Evolutionary conservation across 2,888 invertebrate species (phyloP).

Genomic region (Pristionchus maxplancki): DNA sequence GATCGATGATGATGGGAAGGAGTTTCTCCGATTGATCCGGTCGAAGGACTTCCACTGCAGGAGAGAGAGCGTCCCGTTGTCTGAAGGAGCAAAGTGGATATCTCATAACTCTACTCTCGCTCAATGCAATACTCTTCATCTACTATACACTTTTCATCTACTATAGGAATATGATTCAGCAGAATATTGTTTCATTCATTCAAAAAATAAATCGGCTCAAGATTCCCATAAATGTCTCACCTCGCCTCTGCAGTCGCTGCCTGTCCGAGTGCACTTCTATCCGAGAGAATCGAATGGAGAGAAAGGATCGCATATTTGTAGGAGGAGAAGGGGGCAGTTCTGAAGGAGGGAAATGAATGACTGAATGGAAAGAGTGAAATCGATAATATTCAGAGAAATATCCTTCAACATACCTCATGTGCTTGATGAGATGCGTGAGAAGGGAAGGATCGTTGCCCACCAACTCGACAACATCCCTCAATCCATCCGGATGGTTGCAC

Average conservation of each 20-base stretch:
- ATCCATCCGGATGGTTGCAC: constrained; percentile 66
- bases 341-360: constrained; percentile 51
- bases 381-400: too few relatives aligned
- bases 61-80: constrained; percentile 19
- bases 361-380: background rate
- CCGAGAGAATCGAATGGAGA: constrained; percentile 71
- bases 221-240: too few relatives aligned
- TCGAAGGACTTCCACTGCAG: constrained; percentile 42
- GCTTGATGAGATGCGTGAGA: constrained; percentile 39
- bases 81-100: background rate
- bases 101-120: too few relatives aligned
- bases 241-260: constrained; percentile 49
- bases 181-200: too few relatives aligned
- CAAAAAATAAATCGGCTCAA: too few relatives aligned
- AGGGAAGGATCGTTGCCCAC: constrained; percentile 43
- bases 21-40: constrained; percentile 71
- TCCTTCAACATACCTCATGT: constrained; percentile 48
- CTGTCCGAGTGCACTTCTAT: constrained; percentile 51
- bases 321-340: constrained; percentile 64
- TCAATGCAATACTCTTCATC: too few relatives aligned
- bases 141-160: too few relatives aligned
- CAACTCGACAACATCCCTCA: constrained; percentile 53
- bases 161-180: too few relatives aligned
- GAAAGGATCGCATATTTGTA: constrained; percentile 73
- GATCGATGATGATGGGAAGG: constrained; percentile 72